Percentiles rank a stretch among this genome's conserved stretches.
phyloP scores from a whole-genome alignment of 2,113 vertebrate species.

The Indicator maculatus region DNA sequence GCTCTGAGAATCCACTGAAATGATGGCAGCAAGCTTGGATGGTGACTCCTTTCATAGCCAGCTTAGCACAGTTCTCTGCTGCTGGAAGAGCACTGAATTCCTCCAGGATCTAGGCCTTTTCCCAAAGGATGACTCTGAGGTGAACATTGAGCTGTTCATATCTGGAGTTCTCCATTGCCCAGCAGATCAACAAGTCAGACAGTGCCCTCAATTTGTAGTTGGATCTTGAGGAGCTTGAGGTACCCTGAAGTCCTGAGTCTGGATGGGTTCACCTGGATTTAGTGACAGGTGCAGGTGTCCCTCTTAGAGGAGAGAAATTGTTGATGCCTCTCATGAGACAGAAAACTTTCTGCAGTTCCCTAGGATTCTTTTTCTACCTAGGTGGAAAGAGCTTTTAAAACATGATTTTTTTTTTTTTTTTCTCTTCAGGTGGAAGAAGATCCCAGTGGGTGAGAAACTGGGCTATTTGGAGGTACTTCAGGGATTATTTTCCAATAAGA shows the following conservation, averaged over 20 bases:
- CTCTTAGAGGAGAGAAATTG: neutral
- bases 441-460: conserved; percentile 95
- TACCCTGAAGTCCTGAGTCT: neutral
- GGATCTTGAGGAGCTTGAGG: neutral
- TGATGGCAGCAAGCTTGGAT: neutral
- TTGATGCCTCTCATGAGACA: neutral
- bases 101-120: neutral
- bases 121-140: neutral
- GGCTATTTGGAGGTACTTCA: conserved; percentile 94
- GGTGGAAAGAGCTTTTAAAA: neutral
- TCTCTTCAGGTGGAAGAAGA: conserved; percentile 87
- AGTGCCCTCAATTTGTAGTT: neutral
- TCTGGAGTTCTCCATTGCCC: neutral
- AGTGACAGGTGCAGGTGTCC: neutral
- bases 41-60: neutral
- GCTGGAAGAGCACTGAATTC: neutral
- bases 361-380: neutral
- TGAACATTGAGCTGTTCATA: neutral
- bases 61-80: neutral
- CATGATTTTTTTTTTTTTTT: neutral
- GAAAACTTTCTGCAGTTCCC: neutral
- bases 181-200: too few species aligned
- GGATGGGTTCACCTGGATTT: neutral
- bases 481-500: conserved; percentile 95
- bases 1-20: neutral